Evolutionary conservation across 35 echinoderm and acorn worm species (phyloP).

Genomic region (Ophiothrix spiculata): DNA sequence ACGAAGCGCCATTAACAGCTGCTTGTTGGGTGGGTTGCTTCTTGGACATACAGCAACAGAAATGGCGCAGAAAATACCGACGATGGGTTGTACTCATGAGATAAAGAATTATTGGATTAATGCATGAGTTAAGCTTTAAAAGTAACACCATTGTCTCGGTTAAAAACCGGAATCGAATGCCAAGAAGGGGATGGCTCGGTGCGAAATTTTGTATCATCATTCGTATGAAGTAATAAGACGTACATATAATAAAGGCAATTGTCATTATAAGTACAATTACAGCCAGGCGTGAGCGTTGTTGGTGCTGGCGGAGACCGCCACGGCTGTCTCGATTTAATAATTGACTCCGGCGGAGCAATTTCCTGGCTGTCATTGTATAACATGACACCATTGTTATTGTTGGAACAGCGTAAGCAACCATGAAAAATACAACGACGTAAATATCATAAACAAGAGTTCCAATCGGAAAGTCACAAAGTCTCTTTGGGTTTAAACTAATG

Average conservation of each 20-base stretch:
- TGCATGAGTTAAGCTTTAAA: neutral
- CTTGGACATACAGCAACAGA: neutral
- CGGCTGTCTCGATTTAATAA: neutral
- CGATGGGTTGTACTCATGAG: conserved; percentile 17
- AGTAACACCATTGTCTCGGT: neutral
- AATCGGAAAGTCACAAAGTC: neutral
- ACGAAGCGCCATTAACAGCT: neutral
- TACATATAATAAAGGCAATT: conserved; percentile 1
- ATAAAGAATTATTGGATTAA: conserved; percentile 29
- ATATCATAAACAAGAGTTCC: too few relatives aligned
- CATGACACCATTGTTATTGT: neutral
- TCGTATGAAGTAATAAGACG: neutral
- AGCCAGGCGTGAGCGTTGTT: conserved; percentile 11
- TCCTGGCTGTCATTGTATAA: neutral
- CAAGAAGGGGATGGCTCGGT: neutral
- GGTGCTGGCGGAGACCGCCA: conserved; percentile 19
- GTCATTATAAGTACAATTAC: conserved; percentile 16
- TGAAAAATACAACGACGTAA: neutral
- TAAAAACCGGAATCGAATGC: neutral
- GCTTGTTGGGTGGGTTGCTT: neutral
- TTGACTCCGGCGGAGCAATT: neutral
- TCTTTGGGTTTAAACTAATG: neutral
- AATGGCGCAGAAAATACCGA: neutral
- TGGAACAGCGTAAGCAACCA: neutral
- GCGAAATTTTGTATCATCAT: neutral